Conservation (phyloP, 2,113 vertebrate species). For the Chloropsis cyanopogon region DNA sequence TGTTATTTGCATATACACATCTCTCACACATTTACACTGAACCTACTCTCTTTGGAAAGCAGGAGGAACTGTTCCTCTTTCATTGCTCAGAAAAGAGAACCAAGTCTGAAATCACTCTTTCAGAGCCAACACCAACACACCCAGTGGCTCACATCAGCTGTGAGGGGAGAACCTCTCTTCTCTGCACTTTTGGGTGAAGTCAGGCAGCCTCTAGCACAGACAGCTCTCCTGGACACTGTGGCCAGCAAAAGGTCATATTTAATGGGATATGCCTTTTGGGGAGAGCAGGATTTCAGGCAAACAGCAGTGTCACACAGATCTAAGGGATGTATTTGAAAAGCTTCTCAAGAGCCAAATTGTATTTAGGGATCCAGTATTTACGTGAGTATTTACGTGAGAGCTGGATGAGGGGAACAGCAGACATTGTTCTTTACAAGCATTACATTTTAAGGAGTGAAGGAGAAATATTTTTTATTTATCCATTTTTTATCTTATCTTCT, state of each 20-base stretch:
- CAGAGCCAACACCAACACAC: neutral
- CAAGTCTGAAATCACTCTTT: neutral
- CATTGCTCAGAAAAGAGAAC: neutral
- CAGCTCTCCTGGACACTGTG: neutral
- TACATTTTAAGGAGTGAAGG: neutral
- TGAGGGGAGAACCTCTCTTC: neutral
- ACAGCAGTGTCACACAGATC: neutral
- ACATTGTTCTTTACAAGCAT: neutral
- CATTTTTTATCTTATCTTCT: neutral
- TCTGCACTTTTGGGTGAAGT: neutral
- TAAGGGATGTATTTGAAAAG: neutral
- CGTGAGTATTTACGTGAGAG: neutral
- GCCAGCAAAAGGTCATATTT: neutral
- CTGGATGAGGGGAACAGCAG: neutral
- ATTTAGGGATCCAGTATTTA: neutral
- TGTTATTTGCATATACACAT: neutral
- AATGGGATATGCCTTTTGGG: neutral
- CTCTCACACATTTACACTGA: neutral
- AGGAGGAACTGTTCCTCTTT: neutral
- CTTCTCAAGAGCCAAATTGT: neutral
- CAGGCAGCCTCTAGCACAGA: neutral
- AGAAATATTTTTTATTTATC: neutral
- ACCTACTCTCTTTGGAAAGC: neutral
- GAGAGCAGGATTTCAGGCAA: neutral
- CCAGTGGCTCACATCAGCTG: neutral